Evolutionary conservation across 1,140 invertebrate genomes (phyloP), one percentile per base, ranked within the genome.

Genomic region (Neoseiulus cucumeris): DNA sequence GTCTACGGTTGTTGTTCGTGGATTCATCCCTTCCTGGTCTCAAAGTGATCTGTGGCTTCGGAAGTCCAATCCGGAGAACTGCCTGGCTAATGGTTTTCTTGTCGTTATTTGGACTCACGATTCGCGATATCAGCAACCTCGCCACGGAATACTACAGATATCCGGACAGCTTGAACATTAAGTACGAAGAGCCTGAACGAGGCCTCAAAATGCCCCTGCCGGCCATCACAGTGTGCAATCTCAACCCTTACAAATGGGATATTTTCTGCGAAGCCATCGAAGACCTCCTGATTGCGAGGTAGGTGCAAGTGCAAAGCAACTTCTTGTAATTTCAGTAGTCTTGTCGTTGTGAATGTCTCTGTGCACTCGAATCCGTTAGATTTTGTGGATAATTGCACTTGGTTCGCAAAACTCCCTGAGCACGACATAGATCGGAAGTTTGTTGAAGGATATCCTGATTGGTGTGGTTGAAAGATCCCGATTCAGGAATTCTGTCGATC

Each of bases 31-130:
- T 59, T 14, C 51, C 51, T 18, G 51, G 51, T 12, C 22, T 59
- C 14, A 59, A 59, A 33, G 51, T 59, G 51, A 59, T 59, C 51
- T 59, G 51, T 59, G 51, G 51, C 4, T 59, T 59, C 22, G 51
- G 51, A 14, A 59, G 51, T 59, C 51, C 51, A 17, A 9, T 2
- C 14, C 14, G 51, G 4, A 12, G 51, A 14, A 9, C 22, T 20
- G 51, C 51, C 5, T 59, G 51, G 51, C 51, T 59, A 18, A 17
- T 59, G 33, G 51, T 59, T 20, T 59, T 59, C 33, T 9, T 59
- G 14, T 12, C 51, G 2, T 20, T 59, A 20, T 59, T 59, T 9
- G 51, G 17, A 17, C 51, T 59, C 25, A 59, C 51, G 25, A 25
- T 59, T 2, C 33, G 33, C 22, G 51, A 59, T 59, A 59, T 59